Base-by-base conservation (phyloP, 2,888 invertebrate genomes). In the Microctonus hyperodae region DNA sequence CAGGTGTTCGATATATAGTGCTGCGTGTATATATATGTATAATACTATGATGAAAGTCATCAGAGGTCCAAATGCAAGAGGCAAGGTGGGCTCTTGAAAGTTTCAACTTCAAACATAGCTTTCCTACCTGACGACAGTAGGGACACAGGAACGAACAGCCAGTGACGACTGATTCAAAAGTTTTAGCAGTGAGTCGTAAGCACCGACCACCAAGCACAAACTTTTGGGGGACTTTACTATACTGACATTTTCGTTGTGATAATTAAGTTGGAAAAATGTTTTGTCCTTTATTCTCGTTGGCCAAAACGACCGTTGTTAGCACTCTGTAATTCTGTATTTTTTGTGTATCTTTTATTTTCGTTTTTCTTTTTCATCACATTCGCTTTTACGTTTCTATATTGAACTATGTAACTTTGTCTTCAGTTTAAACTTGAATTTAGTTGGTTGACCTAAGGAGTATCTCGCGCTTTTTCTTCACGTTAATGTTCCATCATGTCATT, bases 181-280 rank as follows among this genome's bases (percentile, higher is more conserved):
- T 56, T 56, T 56, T n/a, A 16, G 33, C 33, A 20, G 31, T 33
- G 56, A 33, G 33, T 56, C 33, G 31, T 22, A 55, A 55, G 28
- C 25, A 55, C 20, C 56, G 3, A 44, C n/a, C 56, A 20, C 33
- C 33, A 20, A 33, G 11, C 33, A 33, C 20, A 31, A 56, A 56
- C 56, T 56, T 35, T 33, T 20, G n/a, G 40, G 40, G 16, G 40
- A 44, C 40, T 44, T 44, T 20, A 20, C 40, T 44, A 5, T 44
- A 2, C 5, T 44, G n/a, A 33, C 69, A 66, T 61, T 67, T 71
- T 71, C 73, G 71, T 75, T 72, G 73, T 71, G 75, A 80, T 79
- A 79, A 80, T 79, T 78, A 79, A 79, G 76, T 80, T 79, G 74
- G 76, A 78, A 80, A 80, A 79, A 80, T 78, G 76, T 75, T 75